Conservation (phyloP, 2,888 invertebrate genomes). For the Labia minor region DNA sequence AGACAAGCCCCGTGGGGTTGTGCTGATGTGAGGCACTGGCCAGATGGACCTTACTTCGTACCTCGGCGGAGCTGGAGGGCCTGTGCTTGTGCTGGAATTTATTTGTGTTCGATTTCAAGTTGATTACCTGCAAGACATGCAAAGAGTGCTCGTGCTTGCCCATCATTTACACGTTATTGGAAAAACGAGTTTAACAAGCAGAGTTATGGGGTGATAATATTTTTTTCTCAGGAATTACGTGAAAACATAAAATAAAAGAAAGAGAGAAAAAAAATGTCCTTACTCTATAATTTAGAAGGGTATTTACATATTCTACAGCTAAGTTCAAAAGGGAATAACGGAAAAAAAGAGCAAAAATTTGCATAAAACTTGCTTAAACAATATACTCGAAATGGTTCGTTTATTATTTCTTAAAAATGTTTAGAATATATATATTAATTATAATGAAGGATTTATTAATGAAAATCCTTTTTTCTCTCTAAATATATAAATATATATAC, state of each 20-base stretch:
- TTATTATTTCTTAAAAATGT: too few species aligned
- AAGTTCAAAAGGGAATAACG: too few species aligned
- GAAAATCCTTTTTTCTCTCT: too few species aligned
- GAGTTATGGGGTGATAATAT: too few species aligned
- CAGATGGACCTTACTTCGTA: slow-evolving; percentile 33
- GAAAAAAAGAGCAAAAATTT: too few species aligned
- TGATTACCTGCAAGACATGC: slow-evolving; percentile 41
- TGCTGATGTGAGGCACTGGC: neutral
- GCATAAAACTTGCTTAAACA: too few species aligned
- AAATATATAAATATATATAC: too few species aligned
- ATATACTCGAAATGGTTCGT: too few species aligned
- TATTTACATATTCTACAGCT: neutral
- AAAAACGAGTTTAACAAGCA: too few species aligned
- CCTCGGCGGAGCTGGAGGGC: slow-evolving; percentile 33
- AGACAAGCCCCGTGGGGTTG: slow-evolving; percentile 69
- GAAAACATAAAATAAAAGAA: slow-evolving; percentile 20
- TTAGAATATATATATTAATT: too few species aligned
- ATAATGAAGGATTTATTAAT: too few species aligned
- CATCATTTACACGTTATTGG: slow-evolving; percentile 2
- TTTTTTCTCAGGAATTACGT: too few species aligned
- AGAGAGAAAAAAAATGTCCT: neutral
- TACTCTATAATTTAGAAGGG: neutral
- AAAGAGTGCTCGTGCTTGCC: neutral
- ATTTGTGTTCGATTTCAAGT: slow-evolving; percentile 56
- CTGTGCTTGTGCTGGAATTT: slow-evolving; percentile 42